These are phyloP conservation scores for Polyploca ridens DNA, from an alignment of 2,888 invertebrate species.

Conservation along the genomic window DNA sequence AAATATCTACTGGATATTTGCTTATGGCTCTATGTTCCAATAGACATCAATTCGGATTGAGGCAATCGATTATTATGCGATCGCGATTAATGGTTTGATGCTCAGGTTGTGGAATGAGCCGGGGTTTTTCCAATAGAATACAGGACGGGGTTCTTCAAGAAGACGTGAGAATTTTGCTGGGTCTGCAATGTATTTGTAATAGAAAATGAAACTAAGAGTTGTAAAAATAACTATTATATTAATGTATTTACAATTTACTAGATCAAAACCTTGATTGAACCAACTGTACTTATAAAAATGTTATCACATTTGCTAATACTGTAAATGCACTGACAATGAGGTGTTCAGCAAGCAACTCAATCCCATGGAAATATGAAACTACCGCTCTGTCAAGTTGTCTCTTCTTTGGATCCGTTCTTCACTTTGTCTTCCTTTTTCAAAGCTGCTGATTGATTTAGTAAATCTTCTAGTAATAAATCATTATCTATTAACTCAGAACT, in stretches of 20 bases:
- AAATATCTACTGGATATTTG: too few relatives aligned
- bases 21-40: too few relatives aligned
- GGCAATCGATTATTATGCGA: too few relatives aligned
- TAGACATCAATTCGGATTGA: too few relatives aligned
- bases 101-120: too few relatives aligned
- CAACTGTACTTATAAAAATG: conserved; percentile 48
- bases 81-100: too few relatives aligned
- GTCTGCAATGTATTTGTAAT: too few relatives aligned
- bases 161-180: too few relatives aligned
- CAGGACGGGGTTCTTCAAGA: too few relatives aligned
- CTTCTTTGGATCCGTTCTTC: conserved; percentile 56
- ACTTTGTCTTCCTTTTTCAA: conserved; percentile 57
- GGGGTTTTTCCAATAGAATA: too few relatives aligned
- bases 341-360: conserved; percentile 39
- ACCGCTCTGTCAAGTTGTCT: conserved; percentile 67
- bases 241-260: conserved; percentile 17
- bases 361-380: conserved; percentile 69
- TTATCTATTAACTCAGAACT: conserved; percentile 73
- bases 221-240: not conserved
- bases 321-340: conserved; percentile 50
- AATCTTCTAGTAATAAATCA: conserved; percentile 71
- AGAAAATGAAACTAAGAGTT: not conserved
- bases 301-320: conserved; percentile 75
- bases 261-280: conserved; percentile 30
- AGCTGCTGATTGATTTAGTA: conserved; percentile 66